These are phyloP conservation scores for Glaucidium brasilianum DNA, from an alignment of 2,113 vertebrate genomes.

Conservation along the genomic window DNA sequence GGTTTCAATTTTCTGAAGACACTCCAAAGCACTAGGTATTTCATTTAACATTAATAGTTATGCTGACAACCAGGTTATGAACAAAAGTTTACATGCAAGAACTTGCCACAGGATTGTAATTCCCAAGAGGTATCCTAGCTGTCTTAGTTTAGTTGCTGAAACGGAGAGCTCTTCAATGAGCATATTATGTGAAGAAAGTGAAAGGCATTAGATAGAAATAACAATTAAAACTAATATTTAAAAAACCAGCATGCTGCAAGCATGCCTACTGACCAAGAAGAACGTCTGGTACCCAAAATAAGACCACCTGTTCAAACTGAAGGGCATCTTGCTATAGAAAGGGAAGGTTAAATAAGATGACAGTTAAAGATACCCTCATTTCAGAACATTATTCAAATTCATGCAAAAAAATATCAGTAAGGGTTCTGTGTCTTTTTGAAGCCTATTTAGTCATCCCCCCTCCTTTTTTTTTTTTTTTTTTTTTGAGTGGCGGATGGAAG, in stretches of 20 bases:
- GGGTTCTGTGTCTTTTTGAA: not conserved
- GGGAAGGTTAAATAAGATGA: not conserved
- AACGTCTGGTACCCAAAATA: not conserved
- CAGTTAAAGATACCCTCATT: not conserved
- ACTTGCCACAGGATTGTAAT: not conserved
- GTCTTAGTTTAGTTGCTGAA: not conserved
- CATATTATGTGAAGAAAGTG: not conserved
- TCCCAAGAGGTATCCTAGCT: not conserved
- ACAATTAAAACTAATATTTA: not conserved
- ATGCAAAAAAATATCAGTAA: not conserved
- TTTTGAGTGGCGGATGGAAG: not conserved
- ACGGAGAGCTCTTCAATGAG: not conserved
- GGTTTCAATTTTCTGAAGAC: not conserved
- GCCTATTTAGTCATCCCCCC: not conserved
- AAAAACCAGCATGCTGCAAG: not conserved
- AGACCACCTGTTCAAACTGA: not conserved
- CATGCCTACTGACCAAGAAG: not conserved
- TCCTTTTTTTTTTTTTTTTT: not conserved
- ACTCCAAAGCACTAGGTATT: not conserved
- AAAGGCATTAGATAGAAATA: not conserved
- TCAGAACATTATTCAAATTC: slow-evolving; percentile 41
- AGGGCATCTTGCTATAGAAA: not conserved
- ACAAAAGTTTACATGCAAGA: not conserved
- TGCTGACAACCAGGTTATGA: not conserved
- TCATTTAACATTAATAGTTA: not conserved